Percentiles rank a stretch among this genome's conserved stretches.
Conservation (phyloP, 2,888 invertebrate genomes). For the Eupithecia inturbata region DNA sequence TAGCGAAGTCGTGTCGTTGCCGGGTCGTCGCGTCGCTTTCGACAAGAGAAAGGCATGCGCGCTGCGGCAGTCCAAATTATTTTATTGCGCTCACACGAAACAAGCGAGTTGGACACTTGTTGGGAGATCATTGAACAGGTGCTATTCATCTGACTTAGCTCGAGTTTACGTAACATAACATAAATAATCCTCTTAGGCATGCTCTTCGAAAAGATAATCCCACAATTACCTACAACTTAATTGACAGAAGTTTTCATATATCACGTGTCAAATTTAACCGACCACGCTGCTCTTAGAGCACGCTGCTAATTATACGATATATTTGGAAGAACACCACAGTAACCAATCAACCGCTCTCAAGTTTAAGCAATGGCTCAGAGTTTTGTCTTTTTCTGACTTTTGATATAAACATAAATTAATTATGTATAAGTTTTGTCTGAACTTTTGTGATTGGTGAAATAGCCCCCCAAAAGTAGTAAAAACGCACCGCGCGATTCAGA, state of each 20-base stretch:
- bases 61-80: background rate
- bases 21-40: conserved; percentile 1
- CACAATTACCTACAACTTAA: no score
- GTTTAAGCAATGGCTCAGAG: background rate
- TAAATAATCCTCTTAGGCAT: background rate
- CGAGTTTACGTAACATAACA: background rate
- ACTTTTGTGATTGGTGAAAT: background rate
- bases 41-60: conserved; percentile 7
- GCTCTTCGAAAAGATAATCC: background rate
- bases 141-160: background rate
- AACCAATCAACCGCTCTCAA: background rate
- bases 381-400: background rate
- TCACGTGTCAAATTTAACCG: background rate
- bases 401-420: background rate
- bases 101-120: conserved; percentile 6
- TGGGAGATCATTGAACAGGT: background rate
- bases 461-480: no score
- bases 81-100: conserved; percentile 4
- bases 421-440: background rate
- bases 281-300: no score
- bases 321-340: background rate
- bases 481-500: no score
- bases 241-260: background rate
- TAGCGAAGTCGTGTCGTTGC: conserved; percentile 9
- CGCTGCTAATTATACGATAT: background rate